These are phyloP conservation scores for Apus apus DNA, from an alignment of 2,113 vertebrate species.

Conservation along the genomic window DNA sequence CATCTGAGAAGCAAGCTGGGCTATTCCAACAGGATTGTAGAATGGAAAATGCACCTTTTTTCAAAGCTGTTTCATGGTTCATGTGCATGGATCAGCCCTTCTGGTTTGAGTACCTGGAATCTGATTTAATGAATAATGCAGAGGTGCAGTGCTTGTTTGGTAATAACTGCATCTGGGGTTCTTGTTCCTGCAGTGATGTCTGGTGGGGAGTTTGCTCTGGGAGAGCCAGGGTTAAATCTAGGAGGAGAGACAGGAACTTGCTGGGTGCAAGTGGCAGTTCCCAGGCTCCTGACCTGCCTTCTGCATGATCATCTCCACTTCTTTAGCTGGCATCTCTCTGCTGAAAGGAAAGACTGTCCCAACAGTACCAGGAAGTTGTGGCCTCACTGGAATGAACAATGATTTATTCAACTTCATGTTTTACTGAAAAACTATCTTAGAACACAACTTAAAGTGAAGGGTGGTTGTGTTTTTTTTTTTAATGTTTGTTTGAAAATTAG, in stretches of 20 bases:
- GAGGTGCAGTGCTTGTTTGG: background rate
- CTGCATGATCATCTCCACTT: background rate
- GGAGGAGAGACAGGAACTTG: background rate
- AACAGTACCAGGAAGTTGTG: background rate
- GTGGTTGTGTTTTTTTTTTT: background rate
- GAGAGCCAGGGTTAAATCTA: background rate
- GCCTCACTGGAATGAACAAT: background rate
- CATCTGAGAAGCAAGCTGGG: background rate
- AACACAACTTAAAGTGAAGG: background rate
- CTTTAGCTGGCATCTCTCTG: background rate
- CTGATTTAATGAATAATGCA: background rate
- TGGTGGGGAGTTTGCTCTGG: background rate
- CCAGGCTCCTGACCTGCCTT: background rate
- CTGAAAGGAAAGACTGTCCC: background rate
- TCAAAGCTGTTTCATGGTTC: background rate
- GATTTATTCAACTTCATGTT: background rate
- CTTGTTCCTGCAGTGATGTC: background rate
- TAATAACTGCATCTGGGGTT: background rate
- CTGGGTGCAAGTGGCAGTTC: background rate
- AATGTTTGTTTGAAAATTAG: background rate
- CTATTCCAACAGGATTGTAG: background rate
- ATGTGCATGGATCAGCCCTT: background rate
- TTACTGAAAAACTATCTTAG: background rate
- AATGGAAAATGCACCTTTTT: background rate
- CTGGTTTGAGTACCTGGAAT: background rate